phyloP scores from a whole-genome alignment of 2,888 invertebrate genomes.

The Trichacis sp. region DNA sequence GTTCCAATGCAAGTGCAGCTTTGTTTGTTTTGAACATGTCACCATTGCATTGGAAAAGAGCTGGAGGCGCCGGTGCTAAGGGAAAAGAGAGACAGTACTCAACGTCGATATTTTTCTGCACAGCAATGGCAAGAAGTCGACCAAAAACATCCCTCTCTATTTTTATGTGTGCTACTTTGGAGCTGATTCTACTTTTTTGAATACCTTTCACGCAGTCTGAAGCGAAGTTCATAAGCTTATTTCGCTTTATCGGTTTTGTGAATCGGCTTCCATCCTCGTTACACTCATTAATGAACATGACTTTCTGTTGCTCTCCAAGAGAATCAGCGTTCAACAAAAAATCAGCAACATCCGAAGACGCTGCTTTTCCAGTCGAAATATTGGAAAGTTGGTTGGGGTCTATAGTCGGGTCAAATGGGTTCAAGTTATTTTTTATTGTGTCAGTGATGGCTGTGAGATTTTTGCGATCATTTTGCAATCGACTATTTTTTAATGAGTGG shows the following conservation, averaged over 20 bases:
- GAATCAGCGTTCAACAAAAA: slow-evolving; percentile 50
- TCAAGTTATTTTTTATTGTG: not conserved
- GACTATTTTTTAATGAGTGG: not conserved
- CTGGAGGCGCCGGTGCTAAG: slow-evolving; percentile 34
- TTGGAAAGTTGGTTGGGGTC: slow-evolving; percentile 40
- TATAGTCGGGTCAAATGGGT: not conserved
- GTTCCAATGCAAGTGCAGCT: slow-evolving; percentile 17
- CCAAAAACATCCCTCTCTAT: slow-evolving; percentile 34
- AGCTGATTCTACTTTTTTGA: slow-evolving; percentile 43
- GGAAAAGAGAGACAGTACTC: slow-evolving; percentile 53
- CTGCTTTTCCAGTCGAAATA: slow-evolving; percentile 56
- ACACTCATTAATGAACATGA: slow-evolving; percentile 42
- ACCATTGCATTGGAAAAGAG: slow-evolving; percentile 24
- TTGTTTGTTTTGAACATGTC: slow-evolving; percentile 31
- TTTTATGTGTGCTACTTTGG: slow-evolving; percentile 46
- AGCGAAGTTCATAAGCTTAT: slow-evolving; percentile 53
- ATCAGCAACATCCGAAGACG: slow-evolving; percentile 50
- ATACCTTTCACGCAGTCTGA: slow-evolving; percentile 44
- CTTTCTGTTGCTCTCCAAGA: slow-evolving; percentile 43
- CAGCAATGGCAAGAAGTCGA: slow-evolving; percentile 48
- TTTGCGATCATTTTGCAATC: not conserved
- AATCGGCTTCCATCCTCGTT: slow-evolving; percentile 5
- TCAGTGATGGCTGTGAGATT: not conserved
- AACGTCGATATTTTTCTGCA: slow-evolving; percentile 54
- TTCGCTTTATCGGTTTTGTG: slow-evolving; percentile 26